phyloP scores from a whole-genome alignment of 2,113 vertebrate species.

The Hemiscyllium ocellatum region DNA sequence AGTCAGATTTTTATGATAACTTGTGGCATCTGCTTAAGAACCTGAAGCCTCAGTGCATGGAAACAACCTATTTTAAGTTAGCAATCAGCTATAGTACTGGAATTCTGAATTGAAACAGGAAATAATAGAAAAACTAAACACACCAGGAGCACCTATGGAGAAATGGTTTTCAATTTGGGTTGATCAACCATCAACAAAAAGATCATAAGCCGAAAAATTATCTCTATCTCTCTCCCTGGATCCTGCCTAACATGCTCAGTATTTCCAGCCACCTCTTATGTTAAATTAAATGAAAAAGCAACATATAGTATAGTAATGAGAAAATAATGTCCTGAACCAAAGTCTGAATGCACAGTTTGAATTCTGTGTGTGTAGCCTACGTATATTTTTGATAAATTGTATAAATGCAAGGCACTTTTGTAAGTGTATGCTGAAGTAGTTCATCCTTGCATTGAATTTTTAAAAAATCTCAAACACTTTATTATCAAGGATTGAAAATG shows the following conservation, averaged over 20 bases:
- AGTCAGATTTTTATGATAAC: not conserved
- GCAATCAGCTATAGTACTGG: not conserved
- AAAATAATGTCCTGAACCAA: not conserved
- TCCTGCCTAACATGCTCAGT: not conserved
- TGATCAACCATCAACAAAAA: not conserved
- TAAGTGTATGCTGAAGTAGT: too few species aligned
- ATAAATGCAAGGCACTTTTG: too few species aligned
- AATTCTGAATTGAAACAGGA: not conserved
- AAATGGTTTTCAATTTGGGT: not conserved
- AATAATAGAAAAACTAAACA: not conserved
- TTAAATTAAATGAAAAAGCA: not conserved
- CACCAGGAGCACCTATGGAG: not conserved
- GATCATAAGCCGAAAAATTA: too few species aligned
- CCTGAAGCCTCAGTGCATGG: not conserved
- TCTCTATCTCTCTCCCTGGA: not conserved
- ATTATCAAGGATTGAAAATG: too few species aligned
- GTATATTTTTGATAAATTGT: not conserved
- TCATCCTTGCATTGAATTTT: too few species aligned
- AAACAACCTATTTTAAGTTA: not conserved
- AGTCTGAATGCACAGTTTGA: not conserved
- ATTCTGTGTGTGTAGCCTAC: not conserved
- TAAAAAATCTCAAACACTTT: too few species aligned
- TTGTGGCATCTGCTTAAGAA: not conserved
- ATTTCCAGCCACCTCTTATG: not conserved
- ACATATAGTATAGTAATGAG: not conserved